Conservation (phyloP, 2,113 vertebrate genomes). For the Chaenogobius annularis region DNA sequence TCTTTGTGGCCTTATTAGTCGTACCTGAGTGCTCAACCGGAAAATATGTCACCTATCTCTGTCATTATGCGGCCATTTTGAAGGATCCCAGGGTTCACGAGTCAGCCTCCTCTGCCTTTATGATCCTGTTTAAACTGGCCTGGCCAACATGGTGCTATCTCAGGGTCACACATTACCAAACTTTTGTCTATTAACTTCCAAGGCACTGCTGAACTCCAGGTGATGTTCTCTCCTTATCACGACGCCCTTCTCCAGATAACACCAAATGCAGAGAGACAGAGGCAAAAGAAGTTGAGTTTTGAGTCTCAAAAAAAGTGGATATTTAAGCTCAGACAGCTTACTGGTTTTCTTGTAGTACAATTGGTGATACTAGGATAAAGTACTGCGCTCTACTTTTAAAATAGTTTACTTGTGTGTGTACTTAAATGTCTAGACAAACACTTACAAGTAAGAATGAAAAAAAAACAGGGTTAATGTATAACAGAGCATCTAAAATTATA, state of each 20-base stretch:
- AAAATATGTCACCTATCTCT: slow-evolving; percentile 56
- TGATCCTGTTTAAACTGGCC: slow-evolving; percentile 38
- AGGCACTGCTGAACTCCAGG: slow-evolving; percentile 19
- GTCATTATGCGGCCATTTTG: slow-evolving; percentile 47
- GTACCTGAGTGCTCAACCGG: slow-evolving; percentile 39
- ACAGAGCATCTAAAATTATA: background rate
- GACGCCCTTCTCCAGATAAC: background rate
- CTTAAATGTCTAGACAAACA: background rate
- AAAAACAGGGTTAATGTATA: background rate
- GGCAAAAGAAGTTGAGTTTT: too few relatives aligned
- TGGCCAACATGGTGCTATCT: slow-evolving; percentile 19
- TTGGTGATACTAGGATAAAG: background rate
- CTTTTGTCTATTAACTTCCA: slow-evolving; percentile 62
- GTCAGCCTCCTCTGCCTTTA: slow-evolving; percentile 17
- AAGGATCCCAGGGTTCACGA: slow-evolving; percentile 19
- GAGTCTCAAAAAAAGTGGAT: too few relatives aligned
- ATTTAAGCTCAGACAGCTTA: too few relatives aligned
- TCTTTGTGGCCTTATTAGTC: slow-evolving; percentile 50
- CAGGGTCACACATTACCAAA: slow-evolving; percentile 56
- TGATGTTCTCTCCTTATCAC: slow-evolving; percentile 7
- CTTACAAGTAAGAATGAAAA: background rate
- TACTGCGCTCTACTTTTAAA: background rate
- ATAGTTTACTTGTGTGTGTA: background rate
- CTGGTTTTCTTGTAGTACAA: too few relatives aligned
- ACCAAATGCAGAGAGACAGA: background rate